Evolutionary conservation across 2,113 vertebrate genomes (phyloP).

Genomic region (Rana temporaria): DNA sequence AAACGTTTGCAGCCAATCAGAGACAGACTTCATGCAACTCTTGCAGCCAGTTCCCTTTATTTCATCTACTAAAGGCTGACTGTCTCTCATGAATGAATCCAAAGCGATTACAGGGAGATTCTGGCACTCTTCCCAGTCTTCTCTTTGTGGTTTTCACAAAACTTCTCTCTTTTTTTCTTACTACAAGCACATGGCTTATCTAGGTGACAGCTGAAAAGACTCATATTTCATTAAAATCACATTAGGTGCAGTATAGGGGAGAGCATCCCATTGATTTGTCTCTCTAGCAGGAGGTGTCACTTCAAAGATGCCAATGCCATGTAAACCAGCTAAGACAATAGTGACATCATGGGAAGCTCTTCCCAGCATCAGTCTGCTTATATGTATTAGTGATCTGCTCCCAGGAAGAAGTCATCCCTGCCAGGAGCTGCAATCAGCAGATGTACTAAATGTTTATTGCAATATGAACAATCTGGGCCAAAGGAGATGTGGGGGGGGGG

Average conservation of each 20-base stretch:
- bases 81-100: constrained; percentile 52
- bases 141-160: constrained; percentile 48
- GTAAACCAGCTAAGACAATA: constrained; percentile 18
- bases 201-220: constrained; percentile 56
- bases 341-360: constrained; percentile 36
- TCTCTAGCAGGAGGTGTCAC: constrained; percentile 41
- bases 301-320: constrained; percentile 31
- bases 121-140: constrained; percentile 52
- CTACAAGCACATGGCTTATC: constrained; percentile 56
- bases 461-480: constrained; percentile 31
- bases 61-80: constrained; percentile 42
- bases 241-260: constrained; percentile 43
- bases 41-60: neutral
- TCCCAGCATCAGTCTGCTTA: neutral
- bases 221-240: constrained; percentile 55
- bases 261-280: constrained; percentile 33
- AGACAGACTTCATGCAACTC: too few species aligned
- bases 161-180: constrained; percentile 35
- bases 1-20: constrained; percentile 5
- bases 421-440: constrained; percentile 39
- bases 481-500: constrained; percentile 42
- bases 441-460: constrained; percentile 41
- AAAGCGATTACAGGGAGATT: constrained; percentile 45
- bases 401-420: neutral
- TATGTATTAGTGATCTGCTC: constrained; percentile 8